Evolutionary conservation across 2,888 invertebrate genomes (phyloP).

Genomic region (Protonemura montana): DNA sequence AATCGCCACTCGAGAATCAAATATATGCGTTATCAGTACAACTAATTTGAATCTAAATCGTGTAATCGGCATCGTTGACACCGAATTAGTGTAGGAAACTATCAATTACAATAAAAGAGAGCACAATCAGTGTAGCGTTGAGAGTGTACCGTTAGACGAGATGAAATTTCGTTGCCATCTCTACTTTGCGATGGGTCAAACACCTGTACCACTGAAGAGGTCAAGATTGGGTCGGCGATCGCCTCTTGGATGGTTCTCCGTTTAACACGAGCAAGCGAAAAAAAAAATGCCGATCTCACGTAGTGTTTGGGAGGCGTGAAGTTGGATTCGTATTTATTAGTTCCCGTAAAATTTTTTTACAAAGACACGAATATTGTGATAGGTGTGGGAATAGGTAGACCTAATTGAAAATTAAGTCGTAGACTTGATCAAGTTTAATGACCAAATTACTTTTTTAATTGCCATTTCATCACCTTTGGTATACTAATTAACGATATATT

Average conservation of each 20-base stretch:
- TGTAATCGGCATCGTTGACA: background rate
- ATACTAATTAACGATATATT: background rate
- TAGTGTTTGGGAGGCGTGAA: too few species aligned
- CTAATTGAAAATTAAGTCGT: background rate
- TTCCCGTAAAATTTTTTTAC: too few species aligned
- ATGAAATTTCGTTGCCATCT: background rate
- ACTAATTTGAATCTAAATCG: background rate
- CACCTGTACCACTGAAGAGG: slow-evolving; percentile 9
- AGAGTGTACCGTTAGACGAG: background rate
- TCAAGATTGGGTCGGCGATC: background rate
- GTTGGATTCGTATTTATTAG: too few species aligned
- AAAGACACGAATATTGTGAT: background rate
- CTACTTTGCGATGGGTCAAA: background rate
- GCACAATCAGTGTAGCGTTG: background rate
- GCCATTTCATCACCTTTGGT: background rate
- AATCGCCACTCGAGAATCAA: too few species aligned
- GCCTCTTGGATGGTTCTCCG: too few species aligned
- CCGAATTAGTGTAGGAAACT: background rate
- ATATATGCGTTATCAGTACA: background rate
- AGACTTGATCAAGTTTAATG: background rate
- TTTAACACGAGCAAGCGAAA: too few species aligned
- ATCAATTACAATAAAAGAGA: background rate
- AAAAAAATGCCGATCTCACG: too few species aligned
- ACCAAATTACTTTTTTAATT: background rate
- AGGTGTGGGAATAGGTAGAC: background rate